Conservation (phyloP, 2,888 invertebrate genomes). For the Kryphioiulus occultus region DNA sequence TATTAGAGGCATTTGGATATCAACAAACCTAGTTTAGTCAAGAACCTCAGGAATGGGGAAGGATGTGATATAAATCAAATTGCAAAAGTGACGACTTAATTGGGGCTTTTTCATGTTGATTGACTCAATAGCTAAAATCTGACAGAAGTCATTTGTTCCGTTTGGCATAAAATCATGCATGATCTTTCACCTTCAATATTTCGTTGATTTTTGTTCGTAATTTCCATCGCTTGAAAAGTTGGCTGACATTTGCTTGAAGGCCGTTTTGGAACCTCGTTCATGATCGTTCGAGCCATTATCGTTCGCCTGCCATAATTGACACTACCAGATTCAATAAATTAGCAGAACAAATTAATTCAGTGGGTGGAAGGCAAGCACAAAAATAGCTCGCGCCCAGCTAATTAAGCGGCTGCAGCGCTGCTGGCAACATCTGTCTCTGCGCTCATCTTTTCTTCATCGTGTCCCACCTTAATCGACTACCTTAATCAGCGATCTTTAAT, state of each 20-base stretch:
- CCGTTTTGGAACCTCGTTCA: not conserved
- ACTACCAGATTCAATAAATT: not conserved
- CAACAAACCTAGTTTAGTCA: no score
- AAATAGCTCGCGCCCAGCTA: not conserved
- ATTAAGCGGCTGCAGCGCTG: not conserved
- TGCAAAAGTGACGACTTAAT: no score
- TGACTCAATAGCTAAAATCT: no score
- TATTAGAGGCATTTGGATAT: no score
- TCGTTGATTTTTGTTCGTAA: not conserved
- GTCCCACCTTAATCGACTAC: not conserved
- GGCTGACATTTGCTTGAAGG: not conserved
- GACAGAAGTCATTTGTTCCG: no score
- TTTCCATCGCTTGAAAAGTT: not conserved
- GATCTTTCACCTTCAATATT: no score
- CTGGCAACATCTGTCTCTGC: not conserved
- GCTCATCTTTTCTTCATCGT: not conserved
- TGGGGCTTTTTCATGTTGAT: no score
- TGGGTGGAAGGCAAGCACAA: not conserved
- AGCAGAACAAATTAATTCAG: not conserved
- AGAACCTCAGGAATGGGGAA: no score
- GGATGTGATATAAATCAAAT: no score
- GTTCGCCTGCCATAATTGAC: not conserved
- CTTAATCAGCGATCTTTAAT: not conserved
- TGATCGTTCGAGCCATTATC: not conserved
- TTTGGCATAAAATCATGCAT: no score